phyloP scores from a whole-genome alignment of 2,888 invertebrate genomes.

The Rhopalosiphum nymphaeae region DNA sequence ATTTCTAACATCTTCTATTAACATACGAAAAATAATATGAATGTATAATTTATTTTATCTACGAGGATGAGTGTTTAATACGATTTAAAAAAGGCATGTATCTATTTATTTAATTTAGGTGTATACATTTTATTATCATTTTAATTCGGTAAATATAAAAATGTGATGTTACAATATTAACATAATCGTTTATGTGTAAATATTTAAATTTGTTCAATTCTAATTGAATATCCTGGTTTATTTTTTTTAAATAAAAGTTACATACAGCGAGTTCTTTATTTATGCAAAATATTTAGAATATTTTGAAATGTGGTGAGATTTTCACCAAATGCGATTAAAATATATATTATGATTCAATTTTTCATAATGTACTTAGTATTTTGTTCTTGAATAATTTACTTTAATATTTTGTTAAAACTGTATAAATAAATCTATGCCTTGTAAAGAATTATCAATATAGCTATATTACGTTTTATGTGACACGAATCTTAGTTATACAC shows the following conservation, averaged over 20 bases:
- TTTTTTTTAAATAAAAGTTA: neutral
- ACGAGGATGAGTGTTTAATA: neutral
- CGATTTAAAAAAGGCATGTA: neutral
- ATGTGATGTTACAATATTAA: neutral
- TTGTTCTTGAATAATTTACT: neutral
- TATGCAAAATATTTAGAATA: neutral
- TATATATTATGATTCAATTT: neutral
- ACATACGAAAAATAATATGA: neutral
- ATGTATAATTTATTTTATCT: neutral
- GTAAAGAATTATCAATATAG: neutral
- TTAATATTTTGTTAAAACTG: neutral
- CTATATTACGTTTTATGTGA: neutral
- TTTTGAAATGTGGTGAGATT: neutral
- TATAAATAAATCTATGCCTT: neutral
- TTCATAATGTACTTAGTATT: neutral
- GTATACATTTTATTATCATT: neutral
- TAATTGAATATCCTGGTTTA: neutral
- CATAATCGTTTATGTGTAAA: neutral
- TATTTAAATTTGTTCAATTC: constrained; percentile 3
- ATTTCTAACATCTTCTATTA: neutral
- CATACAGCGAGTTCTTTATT: neutral
- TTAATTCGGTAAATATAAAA: neutral
- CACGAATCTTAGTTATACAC: constrained; percentile 6
- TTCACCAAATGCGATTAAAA: neutral
- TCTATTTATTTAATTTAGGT: neutral